Evolutionary conservation across 1,140 invertebrate species (phyloP).

Genomic region (Chionoecetes opilio): DNA sequence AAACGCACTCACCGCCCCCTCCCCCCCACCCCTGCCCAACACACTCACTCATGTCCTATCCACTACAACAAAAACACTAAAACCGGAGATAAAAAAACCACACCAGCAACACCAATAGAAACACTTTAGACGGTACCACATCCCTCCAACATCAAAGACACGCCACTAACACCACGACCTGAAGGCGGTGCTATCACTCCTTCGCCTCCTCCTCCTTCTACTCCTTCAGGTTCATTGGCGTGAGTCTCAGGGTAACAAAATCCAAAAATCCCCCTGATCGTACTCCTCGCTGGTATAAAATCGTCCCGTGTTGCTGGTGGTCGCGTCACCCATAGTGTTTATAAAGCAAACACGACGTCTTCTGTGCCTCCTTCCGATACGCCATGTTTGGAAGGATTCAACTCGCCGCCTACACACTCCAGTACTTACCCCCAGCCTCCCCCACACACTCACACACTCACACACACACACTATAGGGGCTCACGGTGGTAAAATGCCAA

Average conservation of each 20-base stretch:
- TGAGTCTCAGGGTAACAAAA: background rate
- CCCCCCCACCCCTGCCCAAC: background rate
- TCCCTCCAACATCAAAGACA: background rate
- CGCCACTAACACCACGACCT: background rate
- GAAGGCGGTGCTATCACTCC: too few species aligned
- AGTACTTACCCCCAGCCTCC: background rate
- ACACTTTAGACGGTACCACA: background rate
- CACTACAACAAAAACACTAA: too few species aligned
- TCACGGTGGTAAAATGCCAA: background rate
- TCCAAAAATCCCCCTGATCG: background rate
- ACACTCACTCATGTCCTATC: too few species aligned
- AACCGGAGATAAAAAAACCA: too few species aligned
- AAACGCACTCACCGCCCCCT: background rate
- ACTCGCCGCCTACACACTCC: background rate
- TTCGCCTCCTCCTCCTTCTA: background rate
- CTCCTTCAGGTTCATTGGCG: background rate
- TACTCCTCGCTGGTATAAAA: background rate
- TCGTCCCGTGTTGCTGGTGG: background rate
- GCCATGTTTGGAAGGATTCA: conserved; percentile 32
- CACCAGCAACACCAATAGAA: background rate
- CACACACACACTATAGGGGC: background rate
- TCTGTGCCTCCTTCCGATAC: background rate
- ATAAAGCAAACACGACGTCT: background rate
- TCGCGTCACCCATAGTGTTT: conserved; percentile 34
- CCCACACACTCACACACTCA: too few species aligned